Conservation (phyloP, 2,113 vertebrate genomes). For the Poeciliopsis turrubarensis region DNA sequence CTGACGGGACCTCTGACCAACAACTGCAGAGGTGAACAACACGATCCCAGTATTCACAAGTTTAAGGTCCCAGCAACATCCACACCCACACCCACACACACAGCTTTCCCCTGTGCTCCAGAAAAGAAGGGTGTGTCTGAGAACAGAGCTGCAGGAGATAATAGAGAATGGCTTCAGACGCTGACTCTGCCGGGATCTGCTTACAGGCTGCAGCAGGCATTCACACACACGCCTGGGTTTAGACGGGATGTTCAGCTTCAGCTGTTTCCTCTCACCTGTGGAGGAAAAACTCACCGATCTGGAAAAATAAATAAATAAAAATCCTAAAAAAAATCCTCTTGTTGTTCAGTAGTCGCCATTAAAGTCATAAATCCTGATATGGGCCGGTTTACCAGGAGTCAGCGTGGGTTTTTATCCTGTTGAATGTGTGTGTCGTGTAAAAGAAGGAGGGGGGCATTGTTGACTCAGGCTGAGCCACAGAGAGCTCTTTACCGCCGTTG, state of each 20-base stretch:
- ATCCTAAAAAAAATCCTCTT: not conserved
- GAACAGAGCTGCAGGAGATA: conserved; percentile 56
- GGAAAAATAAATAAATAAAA: not conserved
- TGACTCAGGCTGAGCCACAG: conserved; percentile 60
- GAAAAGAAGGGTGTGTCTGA: conserved; percentile 69
- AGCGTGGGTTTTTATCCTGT: conserved; percentile 12
- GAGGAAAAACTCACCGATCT: conserved; percentile 9
- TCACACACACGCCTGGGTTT: conserved; percentile 40
- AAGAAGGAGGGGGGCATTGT: conserved; percentile 38
- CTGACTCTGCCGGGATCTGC: conserved; percentile 58
- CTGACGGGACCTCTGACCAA: conserved; percentile 9
- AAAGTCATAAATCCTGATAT: not conserved
- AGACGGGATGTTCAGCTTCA: conserved; percentile 28
- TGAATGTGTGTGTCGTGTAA: conserved; percentile 36
- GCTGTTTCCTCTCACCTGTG: conserved; percentile 24
- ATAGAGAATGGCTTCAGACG: conserved; percentile 52
- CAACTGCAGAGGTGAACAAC: no score
- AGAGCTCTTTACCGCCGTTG: conserved; percentile 54
- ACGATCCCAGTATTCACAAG: not conserved
- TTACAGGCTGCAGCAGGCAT: conserved; percentile 64
- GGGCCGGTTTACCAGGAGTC: not conserved
- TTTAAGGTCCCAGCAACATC: not conserved
- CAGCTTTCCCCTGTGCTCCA: not conserved
- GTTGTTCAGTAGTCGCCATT: not conserved
- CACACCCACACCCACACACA: no score